A percentile compares a stretch with the other conserved stretches of the same genome.
Conservation (phyloP, 2,888 invertebrate species). For the Machimus rusticus region DNA sequence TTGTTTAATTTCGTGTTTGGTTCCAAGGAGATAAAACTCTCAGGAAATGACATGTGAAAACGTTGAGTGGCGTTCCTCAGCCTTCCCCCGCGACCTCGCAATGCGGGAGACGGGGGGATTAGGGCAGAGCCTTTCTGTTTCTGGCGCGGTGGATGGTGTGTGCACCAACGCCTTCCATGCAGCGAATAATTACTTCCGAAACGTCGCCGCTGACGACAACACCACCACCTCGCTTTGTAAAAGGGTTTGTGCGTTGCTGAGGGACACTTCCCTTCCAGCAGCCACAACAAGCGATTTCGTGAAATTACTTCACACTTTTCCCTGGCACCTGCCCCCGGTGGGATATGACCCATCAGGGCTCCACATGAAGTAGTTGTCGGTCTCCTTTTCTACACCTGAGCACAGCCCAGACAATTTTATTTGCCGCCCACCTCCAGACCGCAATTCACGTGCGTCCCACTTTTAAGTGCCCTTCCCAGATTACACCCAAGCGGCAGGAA, state of each 20-base stretch:
- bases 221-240: neutral
- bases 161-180: neutral
- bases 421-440: neutral
- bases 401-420: neutral
- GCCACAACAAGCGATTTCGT: neutral
- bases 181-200: neutral
- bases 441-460: neutral
- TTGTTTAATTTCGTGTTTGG: constrained; percentile 23
- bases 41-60: neutral
- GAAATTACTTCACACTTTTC: neutral
- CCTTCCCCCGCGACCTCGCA: neutral
- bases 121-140: neutral
- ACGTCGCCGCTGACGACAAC: neutral
- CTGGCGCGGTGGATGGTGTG: neutral
- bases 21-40: neutral
- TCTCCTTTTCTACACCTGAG: neutral
- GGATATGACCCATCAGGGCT: neutral
- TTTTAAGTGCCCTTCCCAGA: neutral
- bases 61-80: neutral
- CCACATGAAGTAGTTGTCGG: neutral
- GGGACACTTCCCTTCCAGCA: neutral
- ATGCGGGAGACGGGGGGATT: neutral
- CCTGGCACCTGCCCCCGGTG: neutral
- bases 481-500: neutral
- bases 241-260: neutral